Conservation (phyloP, 2,888 invertebrate genomes). For the Tipula confusa region DNA sequence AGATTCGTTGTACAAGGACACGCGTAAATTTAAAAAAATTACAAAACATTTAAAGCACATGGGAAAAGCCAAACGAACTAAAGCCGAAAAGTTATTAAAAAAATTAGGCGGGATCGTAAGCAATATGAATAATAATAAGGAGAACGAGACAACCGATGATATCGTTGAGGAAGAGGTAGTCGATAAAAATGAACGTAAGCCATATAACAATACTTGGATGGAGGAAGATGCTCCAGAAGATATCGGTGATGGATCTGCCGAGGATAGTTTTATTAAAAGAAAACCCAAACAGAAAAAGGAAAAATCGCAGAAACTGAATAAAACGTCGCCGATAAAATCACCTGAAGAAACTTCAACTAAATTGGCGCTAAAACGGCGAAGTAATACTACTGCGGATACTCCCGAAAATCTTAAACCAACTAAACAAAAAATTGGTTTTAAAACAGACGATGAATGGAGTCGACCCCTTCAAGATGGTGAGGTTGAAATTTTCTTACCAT, state of each 20-base stretch:
- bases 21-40: conserved; percentile 35
- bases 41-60: conserved; percentile 31
- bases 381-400: conserved; percentile 21
- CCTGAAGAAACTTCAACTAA: conserved; percentile 37
- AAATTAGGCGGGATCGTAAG: conserved; percentile 38
- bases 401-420: conserved; percentile 26
- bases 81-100: conserved; percentile 34
- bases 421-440: neutral
- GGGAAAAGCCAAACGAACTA: conserved; percentile 35
- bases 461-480: conserved; percentile 50
- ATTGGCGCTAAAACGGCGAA: conserved; percentile 30
- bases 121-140: conserved; percentile 5
- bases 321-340: conserved; percentile 39
- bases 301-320: neutral
- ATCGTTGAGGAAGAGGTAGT: conserved; percentile 35
- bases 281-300: conserved; percentile 21
- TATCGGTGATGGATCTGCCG: conserved; percentile 36
- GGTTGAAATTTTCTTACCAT: conserved; percentile 45
- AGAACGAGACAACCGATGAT: conserved; percentile 35
- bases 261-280: neutral
- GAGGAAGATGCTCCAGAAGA: conserved; percentile 41
- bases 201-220: conserved; percentile 43
- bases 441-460: conserved; percentile 46
- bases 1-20: conserved; percentile 48
- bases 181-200: conserved; percentile 32